Percentiles rank a stretch among this genome's conserved stretches.
phyloP scores from a whole-genome alignment of 2,888 invertebrate genomes.

The Amblyjoppa proteus region DNA sequence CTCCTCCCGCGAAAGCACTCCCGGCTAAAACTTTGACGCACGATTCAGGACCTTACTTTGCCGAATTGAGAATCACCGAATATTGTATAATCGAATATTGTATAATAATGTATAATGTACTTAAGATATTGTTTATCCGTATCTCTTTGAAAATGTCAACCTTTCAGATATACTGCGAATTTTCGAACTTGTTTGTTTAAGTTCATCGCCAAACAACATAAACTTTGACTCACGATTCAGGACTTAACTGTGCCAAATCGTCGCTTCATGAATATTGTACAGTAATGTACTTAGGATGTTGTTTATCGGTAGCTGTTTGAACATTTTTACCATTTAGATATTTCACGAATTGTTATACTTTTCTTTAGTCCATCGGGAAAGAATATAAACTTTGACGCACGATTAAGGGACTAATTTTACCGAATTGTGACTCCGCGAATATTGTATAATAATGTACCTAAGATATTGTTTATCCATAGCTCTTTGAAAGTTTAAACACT shows the following conservation, averaged over 20 bases:
- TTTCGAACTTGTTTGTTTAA: neutral
- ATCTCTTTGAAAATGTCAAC: neutral
- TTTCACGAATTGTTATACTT: neutral
- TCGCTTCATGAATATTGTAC: no score
- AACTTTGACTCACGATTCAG: no score
- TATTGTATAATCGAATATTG: neutral
- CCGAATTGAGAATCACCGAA: neutral
- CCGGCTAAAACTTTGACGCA: constrained; percentile 8
- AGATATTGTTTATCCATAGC: neutral
- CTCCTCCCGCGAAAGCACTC: constrained; percentile 28
- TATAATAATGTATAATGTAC: neutral
- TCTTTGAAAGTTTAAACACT: neutral
- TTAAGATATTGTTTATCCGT: neutral
- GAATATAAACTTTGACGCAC: neutral
- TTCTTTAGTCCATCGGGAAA: neutral
- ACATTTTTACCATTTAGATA: neutral
- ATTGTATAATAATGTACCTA: neutral
- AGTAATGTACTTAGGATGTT: neutral
- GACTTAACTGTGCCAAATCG: no score
- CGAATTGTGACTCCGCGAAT: neutral
- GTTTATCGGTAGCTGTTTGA: neutral
- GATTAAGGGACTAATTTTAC: neutral
- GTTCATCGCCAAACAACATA: no score
- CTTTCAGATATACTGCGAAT: neutral
- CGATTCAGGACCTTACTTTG: neutral